Evolutionary conservation across 2,888 invertebrate species (phyloP).

Genomic region (Dryobotodes eremita): DNA sequence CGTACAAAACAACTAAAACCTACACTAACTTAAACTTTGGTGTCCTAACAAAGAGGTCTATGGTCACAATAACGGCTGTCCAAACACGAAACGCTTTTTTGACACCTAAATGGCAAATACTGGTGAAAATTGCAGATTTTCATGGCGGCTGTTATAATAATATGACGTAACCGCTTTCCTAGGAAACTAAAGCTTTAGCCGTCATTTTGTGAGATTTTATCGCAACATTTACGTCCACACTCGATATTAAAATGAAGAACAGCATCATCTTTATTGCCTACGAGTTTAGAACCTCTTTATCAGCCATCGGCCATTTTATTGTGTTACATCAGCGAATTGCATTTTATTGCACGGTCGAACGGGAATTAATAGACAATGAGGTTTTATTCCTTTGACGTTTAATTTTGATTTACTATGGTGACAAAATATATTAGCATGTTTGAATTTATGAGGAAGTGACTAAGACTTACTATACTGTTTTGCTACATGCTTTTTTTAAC

Average conservation of each 20-base stretch:
- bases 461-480: neutral
- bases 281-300: conserved; percentile 54
- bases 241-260: conserved; percentile 52
- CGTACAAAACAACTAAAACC: neutral
- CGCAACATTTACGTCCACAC: conserved; percentile 30
- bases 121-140: neutral
- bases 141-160: neutral
- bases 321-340: conserved; percentile 63
- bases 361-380: conserved; percentile 36
- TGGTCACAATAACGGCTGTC: neutral
- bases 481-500: neutral
- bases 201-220: conserved; percentile 41
- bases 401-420: conserved; percentile 14
- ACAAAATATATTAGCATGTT: neutral
- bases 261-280: conserved; percentile 43
- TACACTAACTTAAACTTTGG: neutral
- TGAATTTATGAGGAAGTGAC: neutral
- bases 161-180: neutral
- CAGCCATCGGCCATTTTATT: conserved; percentile 50
- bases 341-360: conserved; percentile 53
- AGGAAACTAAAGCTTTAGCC: neutral
- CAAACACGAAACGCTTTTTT: neutral
- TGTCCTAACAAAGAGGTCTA: neutral
- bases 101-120: neutral
- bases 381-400: conserved; percentile 33